These are phyloP conservation scores for Isotomurus palustris DNA, from an alignment of 2,888 invertebrate genomes.

Conservation along the genomic window DNA sequence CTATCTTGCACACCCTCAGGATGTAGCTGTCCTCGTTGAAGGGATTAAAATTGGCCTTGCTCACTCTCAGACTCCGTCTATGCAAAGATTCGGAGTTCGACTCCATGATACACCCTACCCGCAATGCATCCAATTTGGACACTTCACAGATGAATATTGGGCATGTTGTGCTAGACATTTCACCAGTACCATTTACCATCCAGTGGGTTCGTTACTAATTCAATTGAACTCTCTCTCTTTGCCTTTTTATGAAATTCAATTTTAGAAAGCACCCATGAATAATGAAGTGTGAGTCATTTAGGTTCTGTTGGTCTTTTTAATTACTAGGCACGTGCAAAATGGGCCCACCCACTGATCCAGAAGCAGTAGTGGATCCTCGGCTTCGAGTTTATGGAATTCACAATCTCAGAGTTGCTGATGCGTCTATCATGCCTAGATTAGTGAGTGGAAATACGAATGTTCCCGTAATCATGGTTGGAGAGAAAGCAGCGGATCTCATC, in stretches of 20 bases:
- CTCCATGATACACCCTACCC: constrained; percentile 70
- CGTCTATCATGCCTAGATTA: constrained; percentile 67
- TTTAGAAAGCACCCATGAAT: too few relatives aligned
- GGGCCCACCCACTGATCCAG: constrained; percentile 61
- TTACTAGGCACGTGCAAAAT: constrained; percentile 59
- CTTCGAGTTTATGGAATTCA: constrained; percentile 57
- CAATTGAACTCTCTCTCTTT: too few relatives aligned
- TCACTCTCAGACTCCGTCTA: constrained; percentile 71
- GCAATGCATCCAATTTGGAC: constrained; percentile 64
- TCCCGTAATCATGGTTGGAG: constrained; percentile 61
- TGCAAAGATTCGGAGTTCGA: constrained; percentile 67
- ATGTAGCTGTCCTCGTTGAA: constrained; percentile 73
- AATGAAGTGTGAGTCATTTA: too few relatives aligned
- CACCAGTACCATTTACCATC: constrained; percentile 75
- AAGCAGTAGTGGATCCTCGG: constrained; percentile 67
- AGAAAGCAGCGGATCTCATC: constrained; percentile 69
- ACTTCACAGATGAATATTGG: constrained; percentile 73
- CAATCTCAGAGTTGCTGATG: constrained; percentile 29
- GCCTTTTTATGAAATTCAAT: too few relatives aligned
- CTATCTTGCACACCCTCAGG: constrained; percentile 62
- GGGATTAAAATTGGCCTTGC: constrained; percentile 79
- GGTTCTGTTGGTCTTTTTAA: too few relatives aligned
- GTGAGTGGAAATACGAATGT: constrained; percentile 73
- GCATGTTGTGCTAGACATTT: constrained; percentile 62
- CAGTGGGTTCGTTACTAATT: constrained; percentile 53